phyloP scores from a whole-genome alignment of 2,797 vertebrate species.

The Melanotaenia pygmaea region DNA sequence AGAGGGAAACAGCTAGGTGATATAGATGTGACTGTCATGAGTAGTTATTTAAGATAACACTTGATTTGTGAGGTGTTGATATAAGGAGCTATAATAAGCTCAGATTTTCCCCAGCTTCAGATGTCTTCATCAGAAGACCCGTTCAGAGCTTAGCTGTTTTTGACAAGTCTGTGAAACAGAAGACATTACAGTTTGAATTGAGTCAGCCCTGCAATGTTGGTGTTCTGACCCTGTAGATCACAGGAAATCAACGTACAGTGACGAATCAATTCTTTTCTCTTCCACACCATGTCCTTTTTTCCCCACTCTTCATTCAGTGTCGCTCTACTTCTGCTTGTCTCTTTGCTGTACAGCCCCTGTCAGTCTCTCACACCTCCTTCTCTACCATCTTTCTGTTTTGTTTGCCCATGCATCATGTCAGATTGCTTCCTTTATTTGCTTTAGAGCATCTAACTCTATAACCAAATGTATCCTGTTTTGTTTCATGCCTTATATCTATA shows the following conservation, averaged over 20 bases:
- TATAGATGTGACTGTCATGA: conserved; percentile 28
- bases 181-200: conserved; percentile 43
- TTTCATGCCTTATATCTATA: conserved; percentile 39
- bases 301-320: conserved; percentile 27
- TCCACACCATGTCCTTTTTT: conserved; percentile 42
- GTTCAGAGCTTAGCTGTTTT: conserved; percentile 9
- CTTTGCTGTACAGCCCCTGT: conserved; percentile 45
- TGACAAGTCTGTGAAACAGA: conserved; percentile 25
- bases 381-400: conserved; percentile 41
- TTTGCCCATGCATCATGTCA: conserved; percentile 43
- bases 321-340: conserved; percentile 58
- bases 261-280: conserved; percentile 64
- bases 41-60: conserved; percentile 48
- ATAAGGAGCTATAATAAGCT: conserved; percentile 31
- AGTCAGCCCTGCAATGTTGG: conserved; percentile 35
- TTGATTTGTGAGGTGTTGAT: conserved; percentile 28
- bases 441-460: conserved; percentile 46
- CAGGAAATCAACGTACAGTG: conserved; percentile 60
- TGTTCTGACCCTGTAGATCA: conserved; percentile 62
- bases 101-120: conserved; percentile 25
- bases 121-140: conserved; percentile 21
- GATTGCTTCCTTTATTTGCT: conserved; percentile 52
- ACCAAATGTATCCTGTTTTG: conserved; percentile 41
- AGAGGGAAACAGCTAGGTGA: conserved; percentile 39
- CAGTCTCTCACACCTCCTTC: conserved; percentile 47